A percentile compares a stretch with the other conserved stretches of the same genome.
These are phyloP conservation scores for Alviniconcha strummeri DNA, from an alignment of 2,888 invertebrate genomes.

Conservation along the genomic window DNA sequence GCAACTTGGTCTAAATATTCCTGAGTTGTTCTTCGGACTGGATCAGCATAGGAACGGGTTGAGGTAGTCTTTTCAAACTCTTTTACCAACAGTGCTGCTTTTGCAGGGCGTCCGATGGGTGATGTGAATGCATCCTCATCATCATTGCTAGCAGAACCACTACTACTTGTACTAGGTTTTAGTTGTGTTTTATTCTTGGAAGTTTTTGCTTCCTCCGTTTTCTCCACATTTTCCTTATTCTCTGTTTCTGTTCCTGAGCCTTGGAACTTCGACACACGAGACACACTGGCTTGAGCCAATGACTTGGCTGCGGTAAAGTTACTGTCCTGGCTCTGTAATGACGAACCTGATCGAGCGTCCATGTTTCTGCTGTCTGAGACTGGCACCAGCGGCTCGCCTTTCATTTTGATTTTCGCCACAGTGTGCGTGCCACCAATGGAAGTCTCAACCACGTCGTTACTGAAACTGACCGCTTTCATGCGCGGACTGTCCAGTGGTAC, in stretches of 20 bases:
- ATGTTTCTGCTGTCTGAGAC: conserved; percentile 23
- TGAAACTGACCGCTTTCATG: conserved; percentile 59
- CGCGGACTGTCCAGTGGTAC: conserved; percentile 42
- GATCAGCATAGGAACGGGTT: not conserved
- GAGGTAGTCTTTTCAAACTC: conserved; percentile 20
- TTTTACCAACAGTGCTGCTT: conserved; percentile 6
- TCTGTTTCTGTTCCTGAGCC: not conserved
- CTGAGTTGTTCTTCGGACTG: conserved; percentile 33
- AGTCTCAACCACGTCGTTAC: conserved; percentile 63
- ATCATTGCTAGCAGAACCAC: not conserved
- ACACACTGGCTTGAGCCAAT: not conserved
- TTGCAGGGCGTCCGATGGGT: conserved; percentile 23
- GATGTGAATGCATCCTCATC: conserved; percentile 15
- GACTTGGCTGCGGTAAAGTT: not conserved
- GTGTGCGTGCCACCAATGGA: conserved; percentile 68
- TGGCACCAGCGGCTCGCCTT: conserved; percentile 42
- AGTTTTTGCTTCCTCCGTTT: not conserved
- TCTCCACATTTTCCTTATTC: conserved; percentile 30
- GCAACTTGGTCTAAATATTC: conserved; percentile 35
- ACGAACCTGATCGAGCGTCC: not conserved
- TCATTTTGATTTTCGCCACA: conserved; percentile 60
- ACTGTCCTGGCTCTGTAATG: conserved; percentile 1
- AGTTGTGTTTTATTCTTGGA: not conserved
- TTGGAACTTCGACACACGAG: not conserved
- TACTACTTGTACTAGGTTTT: not conserved